Evolutionary conservation across 2,888 invertebrate species (phyloP), one percentile per base, ranked within the genome.

Genomic region (Cephus pygmeus): DNA sequence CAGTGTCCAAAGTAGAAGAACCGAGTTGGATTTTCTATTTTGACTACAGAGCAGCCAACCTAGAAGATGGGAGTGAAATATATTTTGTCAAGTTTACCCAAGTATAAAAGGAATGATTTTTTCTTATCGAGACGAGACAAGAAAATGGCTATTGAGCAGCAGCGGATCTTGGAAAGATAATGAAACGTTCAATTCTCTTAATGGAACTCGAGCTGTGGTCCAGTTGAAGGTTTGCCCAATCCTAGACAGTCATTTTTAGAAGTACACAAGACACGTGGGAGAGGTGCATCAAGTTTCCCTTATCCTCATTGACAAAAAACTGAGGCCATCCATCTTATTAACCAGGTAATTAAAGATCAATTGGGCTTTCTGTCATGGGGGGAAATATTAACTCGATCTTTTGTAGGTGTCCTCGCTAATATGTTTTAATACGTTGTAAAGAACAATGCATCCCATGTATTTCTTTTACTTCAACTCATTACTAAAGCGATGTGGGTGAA

Each of bases 351-450:
- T 56, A n/a, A 77, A 79, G 79, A 80, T 76, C 75, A 68, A 77
- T 73, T 40, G 69, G 74, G 69, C 34, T 69, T 73, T 15, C 34
- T 23, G 23, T 23, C 30, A 30, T 75, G 81, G 56, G 56, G 56
- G 56, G 80, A 76, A 76, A 78, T 75, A 79, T 81, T 81, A 81
- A 81, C 79, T 71, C 77, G 75, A 75, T 79, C 80, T 80, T 81
- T 81, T 81, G 76, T 80, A 80, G 80, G 56, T 56, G 9, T 56
- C 56, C 56, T 23, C 23, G 56, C 56, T 56, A 56, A 80, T 79
- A 77, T 71, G 3, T 40, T 71, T 34, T 35, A 71, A 74, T 76
- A 73, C 73, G 69, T 69, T 76, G 76, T 77, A 79, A 31, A 69
- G 75, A 73, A 30, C 69, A 31, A 31, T 40, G 31, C 69, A 12